These are phyloP conservation scores for Idaea straminata DNA, from an alignment of 2,888 invertebrate species.

Conservation along the genomic window DNA sequence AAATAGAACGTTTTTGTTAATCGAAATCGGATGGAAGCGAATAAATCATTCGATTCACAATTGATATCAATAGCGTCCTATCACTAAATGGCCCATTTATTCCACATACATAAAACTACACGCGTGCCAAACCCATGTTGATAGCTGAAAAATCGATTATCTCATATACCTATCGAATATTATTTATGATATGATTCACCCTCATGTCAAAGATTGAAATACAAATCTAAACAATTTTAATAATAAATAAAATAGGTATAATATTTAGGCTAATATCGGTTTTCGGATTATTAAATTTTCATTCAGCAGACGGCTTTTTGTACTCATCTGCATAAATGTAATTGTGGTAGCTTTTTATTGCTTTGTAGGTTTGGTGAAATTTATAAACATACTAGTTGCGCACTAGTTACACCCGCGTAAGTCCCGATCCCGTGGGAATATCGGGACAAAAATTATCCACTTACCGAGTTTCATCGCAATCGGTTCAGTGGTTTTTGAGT, in stretches of 20 bases:
- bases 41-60: slow-evolving; percentile 67
- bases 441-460: too few species aligned
- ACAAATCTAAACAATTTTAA: neutral
- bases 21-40: slow-evolving; percentile 53
- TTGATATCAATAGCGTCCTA: slow-evolving; percentile 62
- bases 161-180: neutral
- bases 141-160: slow-evolving; percentile 58
- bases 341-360: neutral
- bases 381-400: too few species aligned
- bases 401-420: too few species aligned
- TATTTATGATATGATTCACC: neutral
- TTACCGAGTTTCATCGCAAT: too few species aligned
- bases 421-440: too few species aligned
- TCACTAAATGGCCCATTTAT: slow-evolving; percentile 68
- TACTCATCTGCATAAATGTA: slow-evolving; percentile 60
- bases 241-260: slow-evolving; percentile 31
- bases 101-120: slow-evolving; percentile 57
- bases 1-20: slow-evolving; percentile 56
- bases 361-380: neutral
- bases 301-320: slow-evolving; percentile 53
- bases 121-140: slow-evolving; percentile 64
- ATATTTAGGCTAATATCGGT: slow-evolving; percentile 52
- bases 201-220: slow-evolving; percentile 3
- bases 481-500: too few species aligned
- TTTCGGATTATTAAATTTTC: slow-evolving; percentile 67